Conservation (phyloP, 2,888 invertebrate genomes). For the Callinectes sapidus region DNA sequence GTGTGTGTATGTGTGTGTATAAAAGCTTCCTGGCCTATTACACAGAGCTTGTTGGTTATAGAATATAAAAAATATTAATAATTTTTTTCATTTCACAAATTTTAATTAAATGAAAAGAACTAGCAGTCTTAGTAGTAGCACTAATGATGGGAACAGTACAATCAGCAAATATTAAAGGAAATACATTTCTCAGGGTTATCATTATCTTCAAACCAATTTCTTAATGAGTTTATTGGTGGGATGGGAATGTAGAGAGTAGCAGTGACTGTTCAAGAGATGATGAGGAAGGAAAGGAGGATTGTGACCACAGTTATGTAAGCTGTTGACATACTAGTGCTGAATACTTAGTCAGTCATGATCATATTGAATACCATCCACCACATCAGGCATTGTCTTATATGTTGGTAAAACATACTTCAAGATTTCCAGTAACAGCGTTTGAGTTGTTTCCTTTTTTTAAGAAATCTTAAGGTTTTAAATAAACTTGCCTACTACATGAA, state of each 20-base stretch:
- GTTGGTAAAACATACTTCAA: not conserved
- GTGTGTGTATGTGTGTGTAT: constrained; percentile 14
- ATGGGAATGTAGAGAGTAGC: not conserved
- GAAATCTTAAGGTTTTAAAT: too few species aligned
- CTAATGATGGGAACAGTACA: not conserved
- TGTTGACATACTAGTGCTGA: not conserved
- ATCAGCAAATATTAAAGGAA: not conserved
- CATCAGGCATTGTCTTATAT: not conserved
- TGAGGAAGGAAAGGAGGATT: not conserved
- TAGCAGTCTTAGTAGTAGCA: not conserved
- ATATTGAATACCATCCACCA: not conserved
- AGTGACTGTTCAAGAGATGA: not conserved
- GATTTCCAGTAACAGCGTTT: too few species aligned
- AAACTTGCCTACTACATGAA: too few species aligned
- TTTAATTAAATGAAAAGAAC: not conserved
- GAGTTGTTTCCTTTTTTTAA: too few species aligned
- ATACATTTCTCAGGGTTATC: not conserved
- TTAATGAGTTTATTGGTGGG: not conserved
- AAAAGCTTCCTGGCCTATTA: not conserved
- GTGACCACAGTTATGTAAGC: not conserved
- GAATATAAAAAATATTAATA: not conserved
- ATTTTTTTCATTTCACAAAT: not conserved
- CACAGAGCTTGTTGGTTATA: constrained; percentile 18
- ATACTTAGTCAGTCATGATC: not conserved
- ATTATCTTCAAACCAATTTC: not conserved